These are phyloP conservation scores for Melanotaenia boesemani DNA, from an alignment of 2,797 vertebrate genomes.

Conservation along the genomic window DNA sequence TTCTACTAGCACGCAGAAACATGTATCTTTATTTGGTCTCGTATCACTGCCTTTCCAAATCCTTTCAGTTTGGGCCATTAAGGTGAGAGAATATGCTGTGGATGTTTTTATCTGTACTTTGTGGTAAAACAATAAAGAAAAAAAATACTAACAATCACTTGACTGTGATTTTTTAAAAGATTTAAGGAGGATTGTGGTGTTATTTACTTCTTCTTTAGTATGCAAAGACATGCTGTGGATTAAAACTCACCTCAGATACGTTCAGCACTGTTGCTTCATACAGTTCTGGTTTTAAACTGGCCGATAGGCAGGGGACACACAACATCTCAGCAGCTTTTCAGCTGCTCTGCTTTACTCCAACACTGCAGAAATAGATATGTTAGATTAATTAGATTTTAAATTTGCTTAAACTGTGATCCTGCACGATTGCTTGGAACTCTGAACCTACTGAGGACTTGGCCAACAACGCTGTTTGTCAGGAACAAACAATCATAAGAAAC, in stretches of 20 bases:
- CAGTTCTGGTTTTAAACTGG: neutral
- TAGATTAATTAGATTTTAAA: no score
- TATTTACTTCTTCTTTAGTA: neutral
- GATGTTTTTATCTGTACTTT: slow-evolving; percentile 82
- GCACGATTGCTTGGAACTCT: no score
- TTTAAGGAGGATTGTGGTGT: slow-evolving; percentile 6
- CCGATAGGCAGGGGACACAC: no score
- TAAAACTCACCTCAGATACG: neutral
- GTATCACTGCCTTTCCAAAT: slow-evolving; percentile 68
- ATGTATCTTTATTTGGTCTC: slow-evolving; percentile 56
- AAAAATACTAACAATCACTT: slow-evolving; percentile 60
- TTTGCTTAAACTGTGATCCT: no score
- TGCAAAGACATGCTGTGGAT: neutral
- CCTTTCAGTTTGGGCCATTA: slow-evolving; percentile 63
- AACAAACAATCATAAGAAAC: no score
- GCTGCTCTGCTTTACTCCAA: no score
- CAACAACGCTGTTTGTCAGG: no score
- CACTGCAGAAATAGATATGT: no score
- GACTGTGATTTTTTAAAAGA: slow-evolving; percentile 30
- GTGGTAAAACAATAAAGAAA: slow-evolving; percentile 73
- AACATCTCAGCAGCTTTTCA: no score
- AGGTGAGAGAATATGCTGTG: slow-evolving; percentile 69
- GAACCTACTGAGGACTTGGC: no score
- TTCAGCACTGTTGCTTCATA: neutral
- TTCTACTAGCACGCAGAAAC: slow-evolving; percentile 65